Base-by-base conservation (phyloP, 2,113 vertebrate genomes). In the Phaethornis superciliosus region DNA sequence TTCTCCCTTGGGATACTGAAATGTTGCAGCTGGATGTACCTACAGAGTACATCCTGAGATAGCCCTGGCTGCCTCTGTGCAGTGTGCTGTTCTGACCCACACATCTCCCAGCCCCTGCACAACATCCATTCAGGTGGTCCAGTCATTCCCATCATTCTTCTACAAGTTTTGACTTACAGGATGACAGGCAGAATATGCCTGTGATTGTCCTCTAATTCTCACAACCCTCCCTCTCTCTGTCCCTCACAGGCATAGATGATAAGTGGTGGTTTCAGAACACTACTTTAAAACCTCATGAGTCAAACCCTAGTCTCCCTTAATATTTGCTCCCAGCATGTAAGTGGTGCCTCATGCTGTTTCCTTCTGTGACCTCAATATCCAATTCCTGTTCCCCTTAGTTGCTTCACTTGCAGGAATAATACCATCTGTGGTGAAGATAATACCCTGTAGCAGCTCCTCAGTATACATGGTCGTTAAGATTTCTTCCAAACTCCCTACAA, bases 311-410 rank as follows among this genome's bases (percentile, higher is more conserved):
- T 52, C 92, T 79, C 93, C 90, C 88, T 96, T 93, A 95, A 95
- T 92, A 96, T 91, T 90, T 92, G 67, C 72, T 96, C 90, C 65
- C 93, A 96, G 96, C 86, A 63, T 52, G 86, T 95, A 95, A 96
- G 84, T 78, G 81, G 33, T 82, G 64, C 60, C 32, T 90, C 94
- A 74, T 59, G 91, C 93, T 93, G 90, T 84, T 95, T 94, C 64
- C 56, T 56, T 88, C 94, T 3, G 37, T 91, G 95, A 96, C 96
- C 93, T 96, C 88, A 96, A 51, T 89, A 90, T 96, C 76, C 84
- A 96, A 78, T 95, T 93, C 88, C 72, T 71, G 60, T 92, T 96
- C 90, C 81, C 84, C 76, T 92, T 96, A 52, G 77, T 67, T 85
- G 77, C 67, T 94, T 94, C 74, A 64, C 78, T 93, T 65, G 67